Conservation (phyloP, 2,888 invertebrate genomes). For the Meghimatium bilineatum region DNA sequence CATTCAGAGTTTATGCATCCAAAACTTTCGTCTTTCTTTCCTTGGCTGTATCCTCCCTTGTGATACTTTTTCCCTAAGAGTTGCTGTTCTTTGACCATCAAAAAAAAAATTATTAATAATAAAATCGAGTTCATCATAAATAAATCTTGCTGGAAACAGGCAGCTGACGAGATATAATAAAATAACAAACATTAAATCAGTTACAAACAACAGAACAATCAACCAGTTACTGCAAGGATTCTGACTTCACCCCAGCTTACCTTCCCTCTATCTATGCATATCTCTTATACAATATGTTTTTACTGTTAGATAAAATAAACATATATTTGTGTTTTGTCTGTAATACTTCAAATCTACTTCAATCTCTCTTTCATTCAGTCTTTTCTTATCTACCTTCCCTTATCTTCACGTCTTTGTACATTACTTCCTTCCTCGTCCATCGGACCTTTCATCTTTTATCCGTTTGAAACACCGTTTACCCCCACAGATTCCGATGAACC, state of each 20-base stretch:
- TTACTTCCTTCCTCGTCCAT: neutral
- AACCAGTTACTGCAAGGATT: neutral
- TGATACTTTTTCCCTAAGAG: neutral
- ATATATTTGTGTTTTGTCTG: slow-evolving; percentile 22
- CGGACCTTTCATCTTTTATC: neutral
- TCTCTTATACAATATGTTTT: no score
- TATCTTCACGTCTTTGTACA: neutral
- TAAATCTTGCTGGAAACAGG: slow-evolving; percentile 6
- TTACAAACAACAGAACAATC: neutral
- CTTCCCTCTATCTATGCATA: no score
- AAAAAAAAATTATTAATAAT: no score
- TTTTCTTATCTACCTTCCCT: neutral
- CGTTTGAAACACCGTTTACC: neutral
- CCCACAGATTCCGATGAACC: neutral
- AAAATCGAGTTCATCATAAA: slow-evolving; percentile 11
- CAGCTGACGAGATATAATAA: neutral
- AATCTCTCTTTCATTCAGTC: slow-evolving; percentile 40
- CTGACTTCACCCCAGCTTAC: no score
- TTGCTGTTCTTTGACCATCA: neutral
- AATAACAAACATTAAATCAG: neutral
- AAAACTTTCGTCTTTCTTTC: slow-evolving; percentile 17
- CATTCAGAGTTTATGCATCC: slow-evolving; percentile 13
- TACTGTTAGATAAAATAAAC: neutral
- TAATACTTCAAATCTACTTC: slow-evolving; percentile 28
- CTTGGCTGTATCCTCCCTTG: neutral